Conservation (phyloP, 2,797 vertebrate species). For the Valencia hispanica region DNA sequence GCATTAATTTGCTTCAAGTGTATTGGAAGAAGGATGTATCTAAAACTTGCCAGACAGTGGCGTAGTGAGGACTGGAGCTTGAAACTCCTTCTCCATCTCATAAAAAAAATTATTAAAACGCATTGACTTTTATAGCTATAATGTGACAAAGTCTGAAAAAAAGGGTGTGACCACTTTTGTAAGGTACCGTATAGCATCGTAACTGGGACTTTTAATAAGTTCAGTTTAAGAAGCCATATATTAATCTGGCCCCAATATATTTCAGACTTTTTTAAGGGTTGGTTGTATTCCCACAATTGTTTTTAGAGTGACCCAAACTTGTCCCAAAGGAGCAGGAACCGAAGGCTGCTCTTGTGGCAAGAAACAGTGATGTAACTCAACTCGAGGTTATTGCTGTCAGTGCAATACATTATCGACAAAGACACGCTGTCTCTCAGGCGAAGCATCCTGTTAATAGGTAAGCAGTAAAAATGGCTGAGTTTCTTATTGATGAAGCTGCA, state of each 20-base stretch:
- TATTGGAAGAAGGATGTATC: not conserved
- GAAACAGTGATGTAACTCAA: slow-evolving; percentile 51
- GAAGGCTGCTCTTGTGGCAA: slow-evolving; percentile 39
- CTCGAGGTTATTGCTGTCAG: slow-evolving; percentile 58
- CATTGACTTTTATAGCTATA: not conserved
- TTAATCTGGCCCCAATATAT: slow-evolving; percentile 71
- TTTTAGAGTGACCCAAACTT: slow-evolving; percentile 61
- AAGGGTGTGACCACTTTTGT: not conserved
- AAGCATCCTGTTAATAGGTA: slow-evolving; percentile 56
- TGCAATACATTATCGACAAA: slow-evolving; percentile 54
- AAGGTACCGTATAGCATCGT: not conserved
- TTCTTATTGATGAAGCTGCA: slow-evolving; percentile 53
- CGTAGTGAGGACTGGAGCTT: not conserved
- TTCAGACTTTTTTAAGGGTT: slow-evolving; percentile 75
- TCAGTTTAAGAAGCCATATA: slow-evolving; percentile 62
- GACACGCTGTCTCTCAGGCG: slow-evolving; percentile 35
- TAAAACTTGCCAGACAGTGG: not conserved
- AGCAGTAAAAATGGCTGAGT: slow-evolving; percentile 48
- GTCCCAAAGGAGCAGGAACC: slow-evolving; percentile 39
- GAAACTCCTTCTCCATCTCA: not conserved
- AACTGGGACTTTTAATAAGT: slow-evolving; percentile 62
- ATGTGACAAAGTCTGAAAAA: not conserved
- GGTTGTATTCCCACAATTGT: slow-evolving; percentile 71
- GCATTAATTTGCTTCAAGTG: not conserved
- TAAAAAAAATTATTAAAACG: not conserved